phyloP scores from a whole-genome alignment of 2,113 vertebrate species.

The Etheostoma spectabile region DNA sequence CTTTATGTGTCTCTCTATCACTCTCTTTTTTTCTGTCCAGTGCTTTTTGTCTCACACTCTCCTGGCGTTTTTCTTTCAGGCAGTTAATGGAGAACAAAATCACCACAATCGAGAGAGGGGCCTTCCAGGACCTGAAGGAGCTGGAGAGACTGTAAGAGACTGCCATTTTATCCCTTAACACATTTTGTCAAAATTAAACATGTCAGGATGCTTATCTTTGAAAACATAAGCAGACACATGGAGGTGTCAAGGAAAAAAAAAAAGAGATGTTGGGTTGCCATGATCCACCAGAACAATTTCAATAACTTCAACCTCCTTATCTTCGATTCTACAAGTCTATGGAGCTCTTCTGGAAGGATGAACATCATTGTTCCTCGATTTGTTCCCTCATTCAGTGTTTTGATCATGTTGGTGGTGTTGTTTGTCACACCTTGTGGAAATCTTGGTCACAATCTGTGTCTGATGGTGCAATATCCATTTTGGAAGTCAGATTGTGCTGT shows the following conservation, averaged over 20 bases:
- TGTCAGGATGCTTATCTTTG: not conserved
- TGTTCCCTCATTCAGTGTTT: not conserved
- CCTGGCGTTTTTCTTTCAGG: constrained; percentile 84
- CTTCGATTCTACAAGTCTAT: not conserved
- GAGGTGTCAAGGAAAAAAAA: not conserved
- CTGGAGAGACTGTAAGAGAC: constrained; percentile 97
- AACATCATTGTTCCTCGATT: not conserved
- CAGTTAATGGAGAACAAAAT: constrained; percentile 99
- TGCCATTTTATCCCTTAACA: not conserved
- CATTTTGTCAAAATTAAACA: not conserved
- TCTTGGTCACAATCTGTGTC: not conserved
- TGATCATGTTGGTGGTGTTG: not conserved
- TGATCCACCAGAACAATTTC: not conserved
- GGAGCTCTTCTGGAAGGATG: not conserved
- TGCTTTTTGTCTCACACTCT: constrained; percentile 57
- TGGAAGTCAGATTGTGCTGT: not conserved
- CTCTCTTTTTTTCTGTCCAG: constrained; percentile 35
- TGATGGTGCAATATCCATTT: not conserved
- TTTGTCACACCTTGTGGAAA: not conserved
- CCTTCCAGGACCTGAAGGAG: constrained; percentile 98
- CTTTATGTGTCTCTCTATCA: constrained; percentile 46
- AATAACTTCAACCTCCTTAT: not conserved
- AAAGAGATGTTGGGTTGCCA: not conserved
- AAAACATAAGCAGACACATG: not conserved
- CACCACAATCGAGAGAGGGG: constrained; percentile 95